Evolutionary conservation across 2,888 invertebrate species (phyloP).

Genomic region (Agrilus biguttatus): DNA sequence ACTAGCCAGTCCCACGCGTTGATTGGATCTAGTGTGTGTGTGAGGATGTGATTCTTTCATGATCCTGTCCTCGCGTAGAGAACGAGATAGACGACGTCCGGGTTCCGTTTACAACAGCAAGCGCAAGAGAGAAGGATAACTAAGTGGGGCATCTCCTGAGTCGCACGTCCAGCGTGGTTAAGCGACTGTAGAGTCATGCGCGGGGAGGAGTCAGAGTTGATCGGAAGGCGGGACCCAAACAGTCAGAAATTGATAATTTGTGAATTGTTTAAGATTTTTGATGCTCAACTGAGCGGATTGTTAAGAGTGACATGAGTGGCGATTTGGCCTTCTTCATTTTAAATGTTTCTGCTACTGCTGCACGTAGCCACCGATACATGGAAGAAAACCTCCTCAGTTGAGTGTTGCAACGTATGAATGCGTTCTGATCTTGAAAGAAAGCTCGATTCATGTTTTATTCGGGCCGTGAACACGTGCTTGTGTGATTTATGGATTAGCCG

Average conservation of each 20-base stretch:
- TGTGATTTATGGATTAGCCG: too few relatives aligned
- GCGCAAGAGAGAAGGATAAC: conserved; percentile 15
- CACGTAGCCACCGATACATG: too few relatives aligned
- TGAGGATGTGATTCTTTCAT: conserved; percentile 23
- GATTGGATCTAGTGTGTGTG: conserved; percentile 38
- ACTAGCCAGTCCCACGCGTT: conserved; percentile 38
- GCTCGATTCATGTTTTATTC: too few relatives aligned
- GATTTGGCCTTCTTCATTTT: too few relatives aligned
- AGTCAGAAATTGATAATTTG: conserved; percentile 33
- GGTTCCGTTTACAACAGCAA: conserved; percentile 9
- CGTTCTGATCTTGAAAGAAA: too few relatives aligned
- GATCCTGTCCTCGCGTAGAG: conserved; percentile 9
- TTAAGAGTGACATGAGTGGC: conserved; percentile 1
- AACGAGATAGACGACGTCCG: conserved; percentile 9
- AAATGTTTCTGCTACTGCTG: too few relatives aligned
- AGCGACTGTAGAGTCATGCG: conserved; percentile 24
- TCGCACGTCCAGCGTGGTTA: conserved; percentile 23
- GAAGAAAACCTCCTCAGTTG: too few relatives aligned
- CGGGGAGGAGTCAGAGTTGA: conserved; percentile 27
- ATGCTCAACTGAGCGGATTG: conserved; percentile 21
- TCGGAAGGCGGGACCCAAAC: conserved; percentile 23
- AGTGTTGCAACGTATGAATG: too few relatives aligned
- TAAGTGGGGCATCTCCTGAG: conserved; percentile 20
- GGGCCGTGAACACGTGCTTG: too few relatives aligned
- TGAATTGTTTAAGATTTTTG: conserved; percentile 35